phyloP scores from a whole-genome alignment of 2,113 vertebrate genomes.

The Entelurus aequoreus region DNA sequence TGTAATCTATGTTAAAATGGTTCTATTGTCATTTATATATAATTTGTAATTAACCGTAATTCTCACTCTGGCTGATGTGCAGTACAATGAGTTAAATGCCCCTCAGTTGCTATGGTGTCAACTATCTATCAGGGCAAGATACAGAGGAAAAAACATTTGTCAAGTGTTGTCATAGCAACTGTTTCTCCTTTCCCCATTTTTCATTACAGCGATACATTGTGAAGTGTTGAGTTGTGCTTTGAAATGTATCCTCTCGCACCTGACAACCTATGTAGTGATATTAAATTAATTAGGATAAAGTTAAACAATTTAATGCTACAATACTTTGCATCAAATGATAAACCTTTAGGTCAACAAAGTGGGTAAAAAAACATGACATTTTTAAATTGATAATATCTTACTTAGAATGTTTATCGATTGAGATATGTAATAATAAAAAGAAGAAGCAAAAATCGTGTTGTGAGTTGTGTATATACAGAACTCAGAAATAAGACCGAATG shows the following conservation, averaged over 20 bases:
- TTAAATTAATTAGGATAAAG: background rate
- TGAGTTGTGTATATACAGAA: no score
- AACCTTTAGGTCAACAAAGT: background rate
- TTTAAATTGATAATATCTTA: no score
- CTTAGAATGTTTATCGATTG: no score
- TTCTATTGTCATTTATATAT: no score
- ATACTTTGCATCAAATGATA: background rate
- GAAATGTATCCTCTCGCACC: background rate
- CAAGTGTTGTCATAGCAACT: slow-evolving; percentile 65
- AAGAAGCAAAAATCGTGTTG: no score
- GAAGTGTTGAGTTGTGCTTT: slow-evolving; percentile 19
- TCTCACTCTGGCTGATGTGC: slow-evolving; percentile 54
- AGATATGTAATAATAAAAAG: no score
- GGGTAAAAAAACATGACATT: no score
- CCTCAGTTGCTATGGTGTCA: slow-evolving; percentile 64
- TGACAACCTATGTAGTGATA: background rate
- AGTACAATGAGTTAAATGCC: slow-evolving; percentile 45
- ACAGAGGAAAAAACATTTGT: slow-evolving; percentile 59
- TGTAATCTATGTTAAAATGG: no score
- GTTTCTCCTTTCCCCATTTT: slow-evolving; percentile 5
- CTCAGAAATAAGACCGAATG: no score
- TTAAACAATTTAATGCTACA: background rate
- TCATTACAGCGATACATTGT: slow-evolving; percentile 24
- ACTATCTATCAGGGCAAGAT: slow-evolving; percentile 45
- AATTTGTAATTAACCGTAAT: background rate